These are phyloP conservation scores for Terrapene triunguis DNA, from an alignment of 2,113 vertebrate genomes.

Conservation along the genomic window DNA sequence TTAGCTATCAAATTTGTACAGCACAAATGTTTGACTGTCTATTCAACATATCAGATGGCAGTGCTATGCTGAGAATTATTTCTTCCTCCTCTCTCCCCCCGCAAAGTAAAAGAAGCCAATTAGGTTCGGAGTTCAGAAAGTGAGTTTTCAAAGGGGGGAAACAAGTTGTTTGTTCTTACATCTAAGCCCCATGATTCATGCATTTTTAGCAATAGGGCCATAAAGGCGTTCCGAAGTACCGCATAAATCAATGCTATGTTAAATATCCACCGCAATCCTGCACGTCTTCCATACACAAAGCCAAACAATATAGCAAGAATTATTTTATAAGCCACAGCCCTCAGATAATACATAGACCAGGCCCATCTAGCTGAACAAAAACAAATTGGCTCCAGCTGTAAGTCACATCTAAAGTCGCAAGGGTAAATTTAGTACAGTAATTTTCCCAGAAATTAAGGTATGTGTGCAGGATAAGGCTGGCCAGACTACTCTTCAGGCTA, in stretches of 20 bases:
- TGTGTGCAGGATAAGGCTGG: not conserved
- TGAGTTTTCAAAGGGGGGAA: not conserved
- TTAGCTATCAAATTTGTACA: not conserved
- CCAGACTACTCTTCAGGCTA: not conserved
- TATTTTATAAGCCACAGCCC: not conserved
- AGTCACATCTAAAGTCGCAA: not conserved
- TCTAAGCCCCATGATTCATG: not conserved
- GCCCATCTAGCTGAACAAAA: not conserved
- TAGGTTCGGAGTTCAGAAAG: not conserved
- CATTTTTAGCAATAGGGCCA: constrained; percentile 3
- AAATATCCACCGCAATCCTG: not conserved
- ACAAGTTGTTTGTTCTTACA: not conserved
- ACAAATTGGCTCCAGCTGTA: not conserved
- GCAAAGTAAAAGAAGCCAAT: constrained; percentile 6
- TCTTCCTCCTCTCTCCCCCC: not conserved
- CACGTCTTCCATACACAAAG: not conserved
- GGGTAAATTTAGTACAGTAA: not conserved
- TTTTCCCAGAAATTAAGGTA: not conserved
- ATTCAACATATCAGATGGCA: not conserved
- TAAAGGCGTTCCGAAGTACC: not conserved
- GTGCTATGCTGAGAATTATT: not conserved
- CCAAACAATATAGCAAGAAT: not conserved
- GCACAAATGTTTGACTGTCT: not conserved
- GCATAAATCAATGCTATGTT: not conserved
- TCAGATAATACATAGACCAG: not conserved